Percentiles rank a stretch among this genome's conserved stretches.
These are phyloP conservation scores for Pantelozetes paolii DNA, from an alignment of 2,888 invertebrate genomes.

Conservation along the genomic window DNA sequence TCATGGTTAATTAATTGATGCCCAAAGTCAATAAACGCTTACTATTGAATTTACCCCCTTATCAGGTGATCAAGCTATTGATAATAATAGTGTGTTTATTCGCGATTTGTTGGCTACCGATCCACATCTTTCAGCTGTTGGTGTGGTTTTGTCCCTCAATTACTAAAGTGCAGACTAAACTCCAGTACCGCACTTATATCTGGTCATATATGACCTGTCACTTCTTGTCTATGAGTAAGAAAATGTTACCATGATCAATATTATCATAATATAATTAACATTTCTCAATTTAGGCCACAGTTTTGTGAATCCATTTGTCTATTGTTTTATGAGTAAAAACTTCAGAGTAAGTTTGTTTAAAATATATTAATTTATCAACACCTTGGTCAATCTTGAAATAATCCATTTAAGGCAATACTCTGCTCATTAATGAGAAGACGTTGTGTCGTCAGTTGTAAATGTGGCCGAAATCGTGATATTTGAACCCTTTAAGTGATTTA, in stretches of 20 bases:
- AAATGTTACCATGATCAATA: background rate
- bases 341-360: conserved; percentile 23
- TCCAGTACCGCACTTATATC: conserved; percentile 13
- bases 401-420: no score
- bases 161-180: conserved; percentile 6
- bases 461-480: no score
- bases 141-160: conserved; percentile 21
- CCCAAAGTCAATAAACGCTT: no score
- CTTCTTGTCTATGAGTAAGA: conserved; percentile 15
- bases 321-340: conserved; percentile 34
- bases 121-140: conserved; percentile 27
- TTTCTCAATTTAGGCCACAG: background rate
- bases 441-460: no score
- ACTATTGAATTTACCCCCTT: no score
- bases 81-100: conserved; percentile 29
- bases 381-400: no score
- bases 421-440: no score
- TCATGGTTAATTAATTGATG: no score
- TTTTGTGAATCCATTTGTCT: conserved; percentile 32
- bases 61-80: conserved; percentile 39
- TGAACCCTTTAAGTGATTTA: no score
- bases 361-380: no score
- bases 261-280: background rate
- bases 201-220: conserved; percentile 25
- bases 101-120: conserved; percentile 14